phyloP scores from a whole-genome alignment of 2,113 vertebrate genomes.

The Galemys pyrenaicus region DNA sequence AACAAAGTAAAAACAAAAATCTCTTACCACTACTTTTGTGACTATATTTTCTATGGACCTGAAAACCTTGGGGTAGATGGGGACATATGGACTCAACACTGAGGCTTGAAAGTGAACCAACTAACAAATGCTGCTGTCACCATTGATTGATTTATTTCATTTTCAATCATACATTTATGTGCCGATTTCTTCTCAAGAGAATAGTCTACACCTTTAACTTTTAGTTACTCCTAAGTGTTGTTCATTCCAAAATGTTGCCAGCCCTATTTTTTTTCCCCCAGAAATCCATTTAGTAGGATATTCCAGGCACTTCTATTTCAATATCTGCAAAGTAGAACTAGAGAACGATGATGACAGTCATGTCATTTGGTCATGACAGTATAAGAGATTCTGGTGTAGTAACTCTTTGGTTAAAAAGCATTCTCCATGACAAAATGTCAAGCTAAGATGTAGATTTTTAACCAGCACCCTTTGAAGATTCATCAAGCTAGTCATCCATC shows the following conservation, averaged over 20 bases:
- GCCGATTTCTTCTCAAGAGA: background rate
- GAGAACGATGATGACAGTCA: background rate
- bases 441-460: background rate
- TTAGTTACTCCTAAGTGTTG: background rate
- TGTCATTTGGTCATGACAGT: no score
- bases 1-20: background rate
- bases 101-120: background rate
- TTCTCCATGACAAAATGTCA: background rate
- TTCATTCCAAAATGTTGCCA: background rate
- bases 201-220: background rate
- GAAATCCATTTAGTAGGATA: background rate
- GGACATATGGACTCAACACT: background rate
- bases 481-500: background rate
- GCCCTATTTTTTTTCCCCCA: background rate
- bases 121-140: background rate
- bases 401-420: background rate
- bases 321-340: background rate
- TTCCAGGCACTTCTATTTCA: background rate
- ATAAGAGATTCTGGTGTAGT: no score
- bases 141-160: background rate
- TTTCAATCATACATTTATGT: background rate
- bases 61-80: background rate
- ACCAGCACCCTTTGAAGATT: rapidly evolving
- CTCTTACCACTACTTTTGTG: background rate
- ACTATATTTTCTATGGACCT: background rate